These are phyloP conservation scores for Notodonta ziczac DNA, from an alignment of 2,888 invertebrate genomes.

Conservation along the genomic window DNA sequence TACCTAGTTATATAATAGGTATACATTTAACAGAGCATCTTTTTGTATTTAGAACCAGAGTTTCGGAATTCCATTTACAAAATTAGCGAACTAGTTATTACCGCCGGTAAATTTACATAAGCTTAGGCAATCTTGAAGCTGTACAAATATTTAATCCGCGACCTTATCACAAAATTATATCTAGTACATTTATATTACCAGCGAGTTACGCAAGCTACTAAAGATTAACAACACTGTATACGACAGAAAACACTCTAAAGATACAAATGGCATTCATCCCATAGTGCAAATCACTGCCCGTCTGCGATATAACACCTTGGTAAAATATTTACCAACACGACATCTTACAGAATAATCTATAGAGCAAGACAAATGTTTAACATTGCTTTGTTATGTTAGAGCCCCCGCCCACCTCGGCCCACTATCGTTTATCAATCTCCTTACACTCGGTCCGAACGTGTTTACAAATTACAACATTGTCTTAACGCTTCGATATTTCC, in stretches of 20 bases:
- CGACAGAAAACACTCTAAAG: constrained; percentile 39
- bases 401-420: constrained; percentile 52
- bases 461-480: constrained; percentile 49
- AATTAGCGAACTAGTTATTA: not conserved
- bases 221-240: constrained; percentile 10
- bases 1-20: too few relatives aligned
- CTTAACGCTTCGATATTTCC: constrained; percentile 37
- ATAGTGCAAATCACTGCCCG: constrained; percentile 58
- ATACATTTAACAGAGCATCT: too few relatives aligned
- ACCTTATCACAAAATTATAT: not conserved
- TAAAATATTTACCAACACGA: constrained; percentile 60
- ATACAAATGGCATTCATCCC: constrained; percentile 47
- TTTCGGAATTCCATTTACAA: not conserved
- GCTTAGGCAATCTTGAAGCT: not conserved
- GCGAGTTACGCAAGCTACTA: not conserved
- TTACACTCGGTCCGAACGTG: constrained; percentile 48
- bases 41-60: too few relatives aligned
- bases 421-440: constrained; percentile 63
- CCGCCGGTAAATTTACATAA: not conserved
- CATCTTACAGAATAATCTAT: constrained; percentile 61
- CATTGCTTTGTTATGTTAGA: constrained; percentile 58
- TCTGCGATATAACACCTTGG: constrained; percentile 46
- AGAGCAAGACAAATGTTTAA: constrained; percentile 70
- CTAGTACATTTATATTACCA: not conserved
- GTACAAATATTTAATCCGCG: constrained; percentile 2